Evolutionary conservation across 2,797 vertebrate genomes (phyloP).

Genomic region (Numenius phaeopus): DNA sequence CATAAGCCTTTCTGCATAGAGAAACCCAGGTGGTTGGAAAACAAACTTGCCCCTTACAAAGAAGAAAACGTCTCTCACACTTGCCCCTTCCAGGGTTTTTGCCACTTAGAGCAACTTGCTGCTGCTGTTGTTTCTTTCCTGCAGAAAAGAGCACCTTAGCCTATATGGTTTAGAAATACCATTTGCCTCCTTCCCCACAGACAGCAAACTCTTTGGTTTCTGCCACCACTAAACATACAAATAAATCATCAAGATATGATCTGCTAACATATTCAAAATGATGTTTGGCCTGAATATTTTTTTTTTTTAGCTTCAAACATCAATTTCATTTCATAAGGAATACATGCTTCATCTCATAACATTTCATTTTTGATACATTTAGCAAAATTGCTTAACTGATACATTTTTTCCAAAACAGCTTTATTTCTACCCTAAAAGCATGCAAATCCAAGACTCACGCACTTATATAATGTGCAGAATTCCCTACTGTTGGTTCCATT

Average conservation of each 20-base stretch:
- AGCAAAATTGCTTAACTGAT: slow-evolving; percentile 58
- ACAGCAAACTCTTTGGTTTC: slow-evolving; percentile 40
- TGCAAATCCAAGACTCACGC: not conserved
- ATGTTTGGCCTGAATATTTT: slow-evolving; percentile 50
- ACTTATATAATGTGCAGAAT: slow-evolving; percentile 16
- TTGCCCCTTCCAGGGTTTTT: not conserved
- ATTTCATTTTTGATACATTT: slow-evolving; percentile 63
- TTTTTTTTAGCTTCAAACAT: slow-evolving; percentile 67
- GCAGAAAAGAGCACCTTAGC: not conserved
- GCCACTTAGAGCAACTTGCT: not conserved
- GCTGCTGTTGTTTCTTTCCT: not conserved
- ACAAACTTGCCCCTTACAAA: not conserved
- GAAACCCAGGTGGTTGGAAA: not conserved
- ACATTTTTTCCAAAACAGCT: not conserved
- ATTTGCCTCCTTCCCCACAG: slow-evolving; percentile 17
- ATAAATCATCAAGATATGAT: slow-evolving; percentile 61
- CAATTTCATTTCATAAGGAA: slow-evolving; percentile 57
- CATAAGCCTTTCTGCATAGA: not conserved
- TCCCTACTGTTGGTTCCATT: not conserved
- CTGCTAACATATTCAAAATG: slow-evolving; percentile 64
- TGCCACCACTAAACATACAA: slow-evolving; percentile 44
- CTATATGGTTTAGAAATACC: not conserved
- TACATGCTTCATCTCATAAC: slow-evolving; percentile 48
- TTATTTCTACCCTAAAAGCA: slow-evolving; percentile 35
- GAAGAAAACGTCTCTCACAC: not conserved